These are phyloP conservation scores for Stenolophus ochropezus DNA, from an alignment of 2,888 invertebrate genomes.

Conservation along the genomic window DNA sequence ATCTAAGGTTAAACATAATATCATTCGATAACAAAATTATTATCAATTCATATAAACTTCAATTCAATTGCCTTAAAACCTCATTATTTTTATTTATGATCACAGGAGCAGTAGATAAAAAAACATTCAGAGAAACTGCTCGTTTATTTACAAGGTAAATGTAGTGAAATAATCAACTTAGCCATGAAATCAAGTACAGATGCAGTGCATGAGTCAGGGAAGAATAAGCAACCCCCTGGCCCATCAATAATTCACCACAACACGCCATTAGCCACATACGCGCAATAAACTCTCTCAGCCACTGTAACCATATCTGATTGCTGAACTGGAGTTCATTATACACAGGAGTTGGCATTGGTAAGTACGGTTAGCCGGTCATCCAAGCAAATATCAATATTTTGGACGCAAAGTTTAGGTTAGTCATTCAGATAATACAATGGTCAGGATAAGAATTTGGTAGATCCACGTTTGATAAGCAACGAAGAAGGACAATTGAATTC, in stretches of 20 bases:
- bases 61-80: neutral
- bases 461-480: too few relatives aligned
- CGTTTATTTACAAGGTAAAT: slow-evolving; percentile 28
- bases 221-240: neutral
- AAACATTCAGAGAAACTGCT: neutral
- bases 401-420: too few relatives aligned
- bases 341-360: too few relatives aligned
- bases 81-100: slow-evolving; percentile 1
- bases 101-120: neutral
- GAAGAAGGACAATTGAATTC: too few relatives aligned
- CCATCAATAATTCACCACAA: slow-evolving; percentile 44
- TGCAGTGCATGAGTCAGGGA: slow-evolving; percentile 30
- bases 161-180: slow-evolving; percentile 39
- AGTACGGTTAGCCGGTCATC: too few relatives aligned
- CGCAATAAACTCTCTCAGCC: slow-evolving; percentile 14
- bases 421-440: too few relatives aligned
- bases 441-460: too few relatives aligned
- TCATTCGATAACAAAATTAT: neutral
- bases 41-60: neutral
- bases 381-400: too few relatives aligned
- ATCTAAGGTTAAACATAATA: neutral
- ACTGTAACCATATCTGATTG: slow-evolving; percentile 16
- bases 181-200: slow-evolving; percentile 23
- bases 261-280: slow-evolving; percentile 36
- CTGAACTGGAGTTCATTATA: slow-evolving; percentile 11